phyloP scores from a whole-genome alignment of 2,888 invertebrate species.

The Microctonus brassicae region DNA sequence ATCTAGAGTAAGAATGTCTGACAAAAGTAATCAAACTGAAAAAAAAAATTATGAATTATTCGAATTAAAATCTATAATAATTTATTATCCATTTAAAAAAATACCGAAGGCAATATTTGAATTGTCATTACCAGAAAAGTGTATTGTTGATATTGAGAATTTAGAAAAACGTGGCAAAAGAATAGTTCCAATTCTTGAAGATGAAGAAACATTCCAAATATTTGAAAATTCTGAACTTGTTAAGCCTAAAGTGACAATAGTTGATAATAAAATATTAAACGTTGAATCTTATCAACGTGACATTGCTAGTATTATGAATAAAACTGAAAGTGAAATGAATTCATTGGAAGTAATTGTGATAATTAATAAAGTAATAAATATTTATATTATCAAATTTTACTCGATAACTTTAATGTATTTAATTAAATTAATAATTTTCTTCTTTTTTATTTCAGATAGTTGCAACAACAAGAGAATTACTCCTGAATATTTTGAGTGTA shows the following conservation, averaged over 20 bases:
- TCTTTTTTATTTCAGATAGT: conserved; percentile 53
- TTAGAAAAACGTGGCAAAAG: conserved; percentile 62
- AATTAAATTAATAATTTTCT: background rate
- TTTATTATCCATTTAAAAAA: conserved; percentile 51
- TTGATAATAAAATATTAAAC: conserved; percentile 57
- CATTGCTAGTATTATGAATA: conserved; percentile 55
- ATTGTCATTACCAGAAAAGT: conserved; percentile 57
- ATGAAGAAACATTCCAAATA: conserved; percentile 61
- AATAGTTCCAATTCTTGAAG: conserved; percentile 64
- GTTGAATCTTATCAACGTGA: conserved; percentile 61
- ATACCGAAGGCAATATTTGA: conserved; percentile 60
- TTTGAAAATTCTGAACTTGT: conserved; percentile 66
- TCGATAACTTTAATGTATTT: too few species aligned
- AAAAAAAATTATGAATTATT: conserved; percentile 4
- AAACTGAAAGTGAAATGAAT: conserved; percentile 59
- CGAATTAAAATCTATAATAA: conserved; percentile 36
- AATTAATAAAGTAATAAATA: conserved; percentile 61
- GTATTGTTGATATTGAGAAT: conserved; percentile 60
- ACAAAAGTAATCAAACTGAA: conserved; percentile 50
- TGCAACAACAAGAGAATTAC: conserved; percentile 60
- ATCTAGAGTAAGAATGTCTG: conserved; percentile 45
- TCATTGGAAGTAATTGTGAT: conserved; percentile 54
- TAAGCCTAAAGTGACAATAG: conserved; percentile 60
- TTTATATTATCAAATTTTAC: background rate
- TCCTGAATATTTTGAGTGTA: conserved; percentile 58